These are phyloP conservation scores for Agapostemon virescens DNA, from an alignment of 2,888 invertebrate species.

Conservation along the genomic window DNA sequence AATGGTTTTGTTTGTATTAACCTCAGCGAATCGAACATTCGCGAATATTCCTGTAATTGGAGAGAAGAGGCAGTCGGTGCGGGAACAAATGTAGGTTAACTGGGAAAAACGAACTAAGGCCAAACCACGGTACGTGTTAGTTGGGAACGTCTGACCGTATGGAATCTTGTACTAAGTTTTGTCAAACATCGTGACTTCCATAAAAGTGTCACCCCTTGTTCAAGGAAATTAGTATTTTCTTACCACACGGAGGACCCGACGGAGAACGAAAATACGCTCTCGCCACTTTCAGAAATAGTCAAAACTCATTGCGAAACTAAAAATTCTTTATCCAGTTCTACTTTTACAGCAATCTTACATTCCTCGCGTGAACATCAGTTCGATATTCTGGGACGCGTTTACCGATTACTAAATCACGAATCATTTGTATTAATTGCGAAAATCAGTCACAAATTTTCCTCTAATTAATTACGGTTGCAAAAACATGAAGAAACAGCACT, in stretches of 20 bases:
- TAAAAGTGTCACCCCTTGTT: background rate
- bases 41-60: conserved; percentile 24
- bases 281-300: background rate
- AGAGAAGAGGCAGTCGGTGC: background rate
- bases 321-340: background rate
- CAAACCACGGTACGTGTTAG: conserved; percentile 10
- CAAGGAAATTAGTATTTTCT: conserved; percentile 6
- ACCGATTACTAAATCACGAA: too few relatives aligned
- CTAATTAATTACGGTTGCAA: too few relatives aligned
- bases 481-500: too few relatives aligned
- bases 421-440: too few relatives aligned
- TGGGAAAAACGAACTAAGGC: conserved; percentile 21
- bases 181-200: conserved; percentile 22
- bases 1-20: conserved; percentile 26
- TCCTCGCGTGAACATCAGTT: background rate
- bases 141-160: background rate
- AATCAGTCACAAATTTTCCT: too few relatives aligned
- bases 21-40: conserved; percentile 15
- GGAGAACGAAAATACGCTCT: background rate
- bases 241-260: background rate
- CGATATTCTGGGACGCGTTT: background rate
- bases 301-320: background rate
- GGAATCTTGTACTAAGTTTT: conserved; percentile 22
- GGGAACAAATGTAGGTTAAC: conserved; percentile 17
- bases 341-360: background rate